Evolutionary conservation across 2,888 invertebrate genomes (phyloP).

Genomic region (Ophion ellenae): DNA sequence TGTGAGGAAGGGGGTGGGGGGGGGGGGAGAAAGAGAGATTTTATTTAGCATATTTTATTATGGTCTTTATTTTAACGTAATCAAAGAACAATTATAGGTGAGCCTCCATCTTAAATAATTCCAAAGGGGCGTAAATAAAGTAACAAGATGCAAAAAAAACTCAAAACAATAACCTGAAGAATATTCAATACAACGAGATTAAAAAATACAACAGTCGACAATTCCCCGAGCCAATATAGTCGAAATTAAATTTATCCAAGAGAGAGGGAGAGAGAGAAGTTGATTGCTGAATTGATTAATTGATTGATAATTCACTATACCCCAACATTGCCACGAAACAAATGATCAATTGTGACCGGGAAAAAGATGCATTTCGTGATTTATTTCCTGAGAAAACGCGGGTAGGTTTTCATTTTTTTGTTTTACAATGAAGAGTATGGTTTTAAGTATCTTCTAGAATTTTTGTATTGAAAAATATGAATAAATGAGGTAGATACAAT

Average conservation of each 20-base stretch:
- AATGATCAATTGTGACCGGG: no score
- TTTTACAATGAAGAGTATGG: no score
- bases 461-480: no score
- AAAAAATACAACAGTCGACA: no score
- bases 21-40: not conserved
- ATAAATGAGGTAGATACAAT: no score
- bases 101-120: not conserved
- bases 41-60: not conserved
- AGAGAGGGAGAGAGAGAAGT: not conserved
- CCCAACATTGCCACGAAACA: not conserved
- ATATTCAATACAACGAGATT: no score
- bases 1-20: not conserved
- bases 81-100: not conserved
- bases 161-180: not conserved
- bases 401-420: no score
- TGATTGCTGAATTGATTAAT: not conserved
- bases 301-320: not conserved
- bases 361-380: no score
- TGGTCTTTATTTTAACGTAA: no score
- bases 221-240: not conserved
- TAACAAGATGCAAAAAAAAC: no score
- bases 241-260: not conserved
- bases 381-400: no score
- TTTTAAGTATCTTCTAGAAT: no score
- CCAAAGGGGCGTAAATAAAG: not conserved